Evolutionary conservation across 2,797 vertebrate genomes (phyloP).

Genomic region (Neomorphus geoffroyi): DNA sequence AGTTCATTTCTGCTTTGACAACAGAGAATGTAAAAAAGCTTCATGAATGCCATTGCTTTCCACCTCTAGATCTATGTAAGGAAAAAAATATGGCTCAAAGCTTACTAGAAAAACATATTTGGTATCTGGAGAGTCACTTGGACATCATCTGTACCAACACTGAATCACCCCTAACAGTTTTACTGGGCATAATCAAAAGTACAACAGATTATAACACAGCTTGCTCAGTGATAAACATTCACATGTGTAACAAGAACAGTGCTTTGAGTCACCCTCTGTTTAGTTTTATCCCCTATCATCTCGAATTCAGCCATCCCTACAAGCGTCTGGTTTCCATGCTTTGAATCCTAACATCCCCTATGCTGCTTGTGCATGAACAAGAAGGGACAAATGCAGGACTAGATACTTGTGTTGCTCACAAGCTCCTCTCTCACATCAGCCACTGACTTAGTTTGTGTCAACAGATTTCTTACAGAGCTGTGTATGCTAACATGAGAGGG

Average conservation of each 20-base stretch:
- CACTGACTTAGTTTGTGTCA: not conserved
- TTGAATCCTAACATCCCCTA: not conserved
- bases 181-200: slow-evolving; percentile 35
- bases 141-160: not conserved
- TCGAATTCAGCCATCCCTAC: not conserved
- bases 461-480: not conserved
- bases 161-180: slow-evolving; percentile 71
- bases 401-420: not conserved
- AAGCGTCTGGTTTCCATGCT: not conserved
- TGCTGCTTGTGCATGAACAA: not conserved
- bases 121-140: slow-evolving; percentile 47
- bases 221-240: slow-evolving; percentile 16
- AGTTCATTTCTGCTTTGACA: not conserved
- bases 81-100: not conserved
- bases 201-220: not conserved
- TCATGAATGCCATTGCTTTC: not conserved
- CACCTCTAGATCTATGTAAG: not conserved
- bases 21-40: not conserved
- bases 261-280: slow-evolving; percentile 13
- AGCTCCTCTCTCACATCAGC: not conserved
- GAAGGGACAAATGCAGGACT: not conserved
- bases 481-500: not conserved
- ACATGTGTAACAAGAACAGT: not conserved
- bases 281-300: not conserved
- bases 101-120: not conserved